phyloP scores from a whole-genome alignment of 1,140 invertebrate species.

The Campoletis sonorensis region DNA sequence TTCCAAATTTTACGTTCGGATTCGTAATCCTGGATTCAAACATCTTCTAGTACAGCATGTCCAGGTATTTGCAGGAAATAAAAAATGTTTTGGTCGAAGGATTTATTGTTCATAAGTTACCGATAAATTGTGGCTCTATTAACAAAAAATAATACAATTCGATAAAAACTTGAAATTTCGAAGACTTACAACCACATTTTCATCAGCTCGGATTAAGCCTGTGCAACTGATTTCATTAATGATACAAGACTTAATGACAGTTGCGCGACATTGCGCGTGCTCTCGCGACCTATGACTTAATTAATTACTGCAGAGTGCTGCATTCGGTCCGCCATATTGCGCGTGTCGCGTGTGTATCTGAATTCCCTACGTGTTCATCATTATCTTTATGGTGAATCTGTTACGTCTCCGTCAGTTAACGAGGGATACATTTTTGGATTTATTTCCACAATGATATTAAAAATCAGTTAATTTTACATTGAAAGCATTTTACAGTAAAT shows the following conservation, averaged over 20 bases:
- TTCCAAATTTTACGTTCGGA: no score
- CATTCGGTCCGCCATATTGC: constrained; percentile 3
- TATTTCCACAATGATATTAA: no score
- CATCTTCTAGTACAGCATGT: no score
- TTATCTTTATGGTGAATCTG: no score
- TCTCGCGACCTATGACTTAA: constrained; percentile 17
- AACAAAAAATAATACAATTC: neutral
- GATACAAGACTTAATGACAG: constrained; percentile 13
- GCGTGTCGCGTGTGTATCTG: neutral
- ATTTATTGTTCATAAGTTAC: no score
- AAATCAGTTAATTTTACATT: no score
- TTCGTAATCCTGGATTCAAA: no score
- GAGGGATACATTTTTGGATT: no score
- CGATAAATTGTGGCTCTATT: neutral
- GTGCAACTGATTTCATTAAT: constrained; percentile 28
- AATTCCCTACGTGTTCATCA: neutral
- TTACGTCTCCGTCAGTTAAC: no score
- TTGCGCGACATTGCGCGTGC: neutral
- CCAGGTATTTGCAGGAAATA: no score
- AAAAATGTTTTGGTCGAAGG: no score
- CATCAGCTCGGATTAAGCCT: neutral
- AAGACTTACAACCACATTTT: neutral
- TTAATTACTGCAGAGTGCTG: constrained; percentile 22
- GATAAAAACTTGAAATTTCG: neutral
- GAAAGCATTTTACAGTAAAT: no score